These are phyloP conservation scores for Lepidochitona cinerea DNA, from an alignment of 2,888 invertebrate species.

Conservation along the genomic window DNA sequence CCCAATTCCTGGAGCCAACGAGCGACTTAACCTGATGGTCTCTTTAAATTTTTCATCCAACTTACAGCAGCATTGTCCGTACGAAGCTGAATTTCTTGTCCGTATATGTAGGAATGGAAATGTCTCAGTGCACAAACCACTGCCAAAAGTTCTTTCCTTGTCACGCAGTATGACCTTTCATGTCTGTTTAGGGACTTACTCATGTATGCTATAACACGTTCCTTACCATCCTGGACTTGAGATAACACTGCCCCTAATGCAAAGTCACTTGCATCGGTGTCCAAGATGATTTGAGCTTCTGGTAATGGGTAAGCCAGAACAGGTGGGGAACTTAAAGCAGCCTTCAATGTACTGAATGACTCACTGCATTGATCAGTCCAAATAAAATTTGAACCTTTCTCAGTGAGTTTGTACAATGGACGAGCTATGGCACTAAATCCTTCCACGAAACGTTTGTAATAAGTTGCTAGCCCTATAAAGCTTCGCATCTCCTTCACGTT, in stretches of 20 bases:
- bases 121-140: constrained; percentile 6
- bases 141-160: constrained; percentile 10
- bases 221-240: constrained; percentile 5
- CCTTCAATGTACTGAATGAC: no score
- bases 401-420: no score
- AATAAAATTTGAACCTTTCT: no score
- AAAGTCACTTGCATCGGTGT: no score
- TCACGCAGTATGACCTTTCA: constrained; percentile 15
- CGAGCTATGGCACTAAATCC: no score
- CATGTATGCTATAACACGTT: constrained; percentile 11
- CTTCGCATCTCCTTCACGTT: no score
- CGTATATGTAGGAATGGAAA: constrained; percentile 9
- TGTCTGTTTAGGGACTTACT: not conserved
- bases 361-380: no score
- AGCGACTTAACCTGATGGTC: not conserved
- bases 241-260: constrained; percentile 14
- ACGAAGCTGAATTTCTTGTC: not conserved
- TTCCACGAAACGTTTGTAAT: no score
- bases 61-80: constrained; percentile 10
- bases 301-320: no score
- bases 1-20: not conserved
- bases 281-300: no score
- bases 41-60: not conserved
- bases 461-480: no score
- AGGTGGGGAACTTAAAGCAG: no score